Percentiles rank a stretch among this genome's conserved stretches.
These are phyloP conservation scores for Diarsia mendica DNA, from an alignment of 2,888 invertebrate species.

Conservation along the genomic window DNA sequence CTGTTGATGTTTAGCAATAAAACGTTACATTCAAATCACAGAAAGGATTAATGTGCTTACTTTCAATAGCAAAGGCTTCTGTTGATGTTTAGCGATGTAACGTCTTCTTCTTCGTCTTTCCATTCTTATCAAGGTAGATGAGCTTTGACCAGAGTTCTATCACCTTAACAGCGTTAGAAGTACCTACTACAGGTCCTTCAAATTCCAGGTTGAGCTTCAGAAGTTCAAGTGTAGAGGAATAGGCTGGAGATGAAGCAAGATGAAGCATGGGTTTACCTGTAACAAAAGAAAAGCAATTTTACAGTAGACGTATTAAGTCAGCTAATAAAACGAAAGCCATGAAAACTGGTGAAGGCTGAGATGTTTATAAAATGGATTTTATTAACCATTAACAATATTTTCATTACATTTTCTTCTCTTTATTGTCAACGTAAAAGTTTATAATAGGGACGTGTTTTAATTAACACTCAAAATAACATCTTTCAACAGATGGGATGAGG, in stretches of 20 bases:
- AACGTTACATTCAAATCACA: background rate
- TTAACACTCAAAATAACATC: slow-evolving; percentile 42
- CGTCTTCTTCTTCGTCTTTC: background rate
- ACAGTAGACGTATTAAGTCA: slow-evolving; percentile 15
- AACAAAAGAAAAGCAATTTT: slow-evolving; percentile 37
- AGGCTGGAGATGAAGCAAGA: no score
- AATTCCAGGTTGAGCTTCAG: background rate
- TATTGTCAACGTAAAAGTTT: slow-evolving; percentile 38
- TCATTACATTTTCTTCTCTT: slow-evolving; percentile 42
- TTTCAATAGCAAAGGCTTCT: background rate
- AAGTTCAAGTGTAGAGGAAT: background rate
- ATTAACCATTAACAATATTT: slow-evolving; percentile 54
- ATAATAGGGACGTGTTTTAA: slow-evolving; percentile 48
- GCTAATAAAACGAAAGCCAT: slow-evolving; percentile 36
- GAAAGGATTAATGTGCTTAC: background rate
- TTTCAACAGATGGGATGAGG: background rate
- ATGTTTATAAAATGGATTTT: slow-evolving; percentile 55
- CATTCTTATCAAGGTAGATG: background rate
- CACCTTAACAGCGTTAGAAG: background rate
- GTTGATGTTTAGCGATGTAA: background rate
- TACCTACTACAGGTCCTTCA: background rate
- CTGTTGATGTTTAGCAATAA: background rate
- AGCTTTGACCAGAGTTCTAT: no score
- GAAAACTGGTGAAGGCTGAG: slow-evolving; percentile 38
- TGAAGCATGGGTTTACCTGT: slow-evolving; percentile 47